Percentiles rank a stretch among this genome's conserved stretches.
phyloP scores from a whole-genome alignment of 1,140 invertebrate species.

The Saccostrea echinata region DNA sequence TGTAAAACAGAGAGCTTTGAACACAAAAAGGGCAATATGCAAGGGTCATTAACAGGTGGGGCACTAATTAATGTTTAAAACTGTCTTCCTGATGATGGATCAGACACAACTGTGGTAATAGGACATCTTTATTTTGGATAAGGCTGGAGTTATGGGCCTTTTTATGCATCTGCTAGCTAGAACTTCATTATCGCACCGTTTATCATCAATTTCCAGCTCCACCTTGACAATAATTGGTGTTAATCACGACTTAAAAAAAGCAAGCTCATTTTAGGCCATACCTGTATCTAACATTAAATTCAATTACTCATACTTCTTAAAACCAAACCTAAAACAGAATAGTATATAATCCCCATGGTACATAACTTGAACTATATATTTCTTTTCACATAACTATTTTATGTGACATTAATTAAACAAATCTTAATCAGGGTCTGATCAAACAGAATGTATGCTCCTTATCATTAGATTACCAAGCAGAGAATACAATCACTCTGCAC shows the following conservation, averaged over 20 bases:
- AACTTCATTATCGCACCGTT: constrained; percentile 19
- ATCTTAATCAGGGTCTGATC: neutral
- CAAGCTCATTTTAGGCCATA: neutral
- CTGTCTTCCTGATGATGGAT: constrained; percentile 1
- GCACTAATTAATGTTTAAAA: constrained; percentile 27
- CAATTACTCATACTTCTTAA: neutral
- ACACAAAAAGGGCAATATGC: constrained; percentile 6
- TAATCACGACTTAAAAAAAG: neutral
- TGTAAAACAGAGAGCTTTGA: neutral
- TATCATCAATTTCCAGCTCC: constrained; percentile 31
- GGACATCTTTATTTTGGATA: neutral
- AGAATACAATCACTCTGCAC: neutral
- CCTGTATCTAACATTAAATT: neutral
- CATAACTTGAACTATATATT: neutral
- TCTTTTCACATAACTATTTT: neutral
- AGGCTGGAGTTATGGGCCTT: neutral
- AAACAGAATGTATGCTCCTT: neutral
- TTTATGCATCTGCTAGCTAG: neutral
- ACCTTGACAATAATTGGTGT: constrained; percentile 16
- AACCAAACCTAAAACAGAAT: neutral
- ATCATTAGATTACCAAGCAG: neutral
- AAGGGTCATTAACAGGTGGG: constrained; percentile 33
- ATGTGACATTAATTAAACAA: neutral
- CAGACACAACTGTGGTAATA: neutral
- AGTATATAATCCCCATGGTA: neutral